These are phyloP conservation scores for Zeugodacus cucurbitae DNA, from an alignment of 1,140 invertebrate species.

Conservation along the genomic window DNA sequence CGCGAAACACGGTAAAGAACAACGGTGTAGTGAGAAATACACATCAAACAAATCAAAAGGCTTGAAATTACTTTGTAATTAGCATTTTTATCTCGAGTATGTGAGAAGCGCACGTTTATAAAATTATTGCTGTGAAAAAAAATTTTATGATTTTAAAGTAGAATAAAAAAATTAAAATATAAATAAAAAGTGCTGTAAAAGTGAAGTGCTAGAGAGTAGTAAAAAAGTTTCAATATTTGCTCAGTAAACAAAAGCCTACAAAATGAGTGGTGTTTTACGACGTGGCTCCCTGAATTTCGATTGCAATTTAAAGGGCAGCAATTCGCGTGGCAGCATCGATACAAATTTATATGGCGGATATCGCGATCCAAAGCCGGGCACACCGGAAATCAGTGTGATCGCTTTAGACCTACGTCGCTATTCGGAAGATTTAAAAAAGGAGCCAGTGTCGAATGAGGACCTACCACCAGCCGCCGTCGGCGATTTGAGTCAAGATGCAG, in stretches of 20 bases:
- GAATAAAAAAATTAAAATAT: not conserved
- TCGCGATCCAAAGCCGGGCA: slow-evolving; percentile 57
- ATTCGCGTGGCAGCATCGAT: slow-evolving; percentile 56
- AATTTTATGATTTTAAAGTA: not conserved
- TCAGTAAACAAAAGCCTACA: not conserved
- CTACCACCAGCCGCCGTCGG: not conserved
- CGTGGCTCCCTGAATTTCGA: slow-evolving; percentile 62
- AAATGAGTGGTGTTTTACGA: slow-evolving; percentile 61
- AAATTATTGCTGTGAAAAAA: too few relatives aligned
- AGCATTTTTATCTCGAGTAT: not conserved
- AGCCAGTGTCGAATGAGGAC: not conserved
- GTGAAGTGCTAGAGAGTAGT: too few relatives aligned
- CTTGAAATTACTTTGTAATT: not conserved
- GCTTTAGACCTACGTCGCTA: slow-evolving; percentile 61
- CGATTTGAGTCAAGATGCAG: slow-evolving; percentile 66
- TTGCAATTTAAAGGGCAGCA: slow-evolving; percentile 48
- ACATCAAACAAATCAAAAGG: slow-evolving; percentile 39
- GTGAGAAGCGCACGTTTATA: not conserved
- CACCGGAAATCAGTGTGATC: slow-evolving; percentile 64
- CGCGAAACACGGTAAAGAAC: not conserved
- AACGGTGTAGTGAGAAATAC: slow-evolving; percentile 48
- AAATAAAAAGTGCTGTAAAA: not conserved
- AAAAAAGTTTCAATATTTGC: not conserved
- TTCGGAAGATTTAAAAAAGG: slow-evolving; percentile 62
- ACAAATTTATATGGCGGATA: slow-evolving; percentile 62